Conservation (phyloP, 1,140 invertebrate species). For the Stenopsyche tienmushanensis region DNA sequence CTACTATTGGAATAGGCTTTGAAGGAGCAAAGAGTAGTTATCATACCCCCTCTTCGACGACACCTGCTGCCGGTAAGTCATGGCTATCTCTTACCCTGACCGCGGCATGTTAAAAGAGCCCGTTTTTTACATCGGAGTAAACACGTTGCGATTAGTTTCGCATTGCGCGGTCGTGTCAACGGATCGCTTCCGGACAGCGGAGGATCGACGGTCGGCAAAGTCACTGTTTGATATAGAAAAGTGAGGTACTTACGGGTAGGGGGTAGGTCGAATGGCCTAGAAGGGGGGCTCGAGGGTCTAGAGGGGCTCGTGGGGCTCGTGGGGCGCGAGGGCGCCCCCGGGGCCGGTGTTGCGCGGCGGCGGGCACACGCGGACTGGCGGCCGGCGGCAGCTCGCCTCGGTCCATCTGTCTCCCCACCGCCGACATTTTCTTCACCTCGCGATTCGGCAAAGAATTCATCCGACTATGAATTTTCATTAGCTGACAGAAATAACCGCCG, state of each 20-base stretch:
- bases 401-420: not conserved
- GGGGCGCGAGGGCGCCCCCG: slow-evolving; percentile 9
- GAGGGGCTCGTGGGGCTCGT: slow-evolving; percentile 7
- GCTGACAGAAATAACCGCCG: not conserved
- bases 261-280: slow-evolving; percentile 13
- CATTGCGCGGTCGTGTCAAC: too few species aligned
- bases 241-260: not conserved
- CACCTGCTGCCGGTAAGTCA: too few species aligned
- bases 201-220: too few species aligned
- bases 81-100: too few species aligned
- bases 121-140: not conserved
- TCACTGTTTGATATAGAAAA: too few species aligned
- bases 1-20: too few species aligned
- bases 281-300: slow-evolving; percentile 25
- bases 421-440: slow-evolving; percentile 1
- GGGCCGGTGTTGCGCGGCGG: slow-evolving; percentile 10
- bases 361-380: slow-evolving; percentile 26
- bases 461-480: slow-evolving; percentile 12
- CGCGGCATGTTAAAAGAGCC: slow-evolving; percentile 19
- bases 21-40: too few species aligned
- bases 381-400: not conserved
- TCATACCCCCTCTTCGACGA: too few species aligned
- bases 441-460: not conserved
- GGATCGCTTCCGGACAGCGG: too few species aligned
- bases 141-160: too few species aligned